Base-by-base conservation (phyloP, 2,797 vertebrate genomes). In the Gila robusta region DNA sequence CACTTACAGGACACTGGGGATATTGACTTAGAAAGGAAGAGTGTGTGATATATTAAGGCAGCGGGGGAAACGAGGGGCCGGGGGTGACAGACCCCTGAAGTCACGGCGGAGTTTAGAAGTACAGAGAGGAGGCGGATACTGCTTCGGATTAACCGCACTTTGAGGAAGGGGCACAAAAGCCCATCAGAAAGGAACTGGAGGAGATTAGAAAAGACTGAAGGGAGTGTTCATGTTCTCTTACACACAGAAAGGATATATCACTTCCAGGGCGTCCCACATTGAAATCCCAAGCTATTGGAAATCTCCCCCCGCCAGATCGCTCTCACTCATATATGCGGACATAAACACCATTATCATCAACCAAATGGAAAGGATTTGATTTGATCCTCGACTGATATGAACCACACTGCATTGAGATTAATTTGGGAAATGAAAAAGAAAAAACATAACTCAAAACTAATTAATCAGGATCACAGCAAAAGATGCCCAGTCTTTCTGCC, bases 111-210 rank as follows among this genome's bases (percentile, higher is more conserved):
- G 85, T 82, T 86, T 71, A 66, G 49, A 82, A 82, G 80, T 71
- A 47, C 37, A 90, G 88, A 83, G 78, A 91, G 88, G 82, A 83
- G 91, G 93, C 92, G 91, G 90, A 91, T 32, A 47, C 89, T 14
- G 88, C 90, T 89, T 86, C 82, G 93, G 93, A 95, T 95, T 94
- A 95, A 89, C 62, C 81, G 88, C 89, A 82, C 77, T 81, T 83
- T 84, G 88, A 88, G 91, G 89, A 91, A 92, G 89, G 91, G 71
- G 86, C 82, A 93, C 91, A 93, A 95, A 94, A 92, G 91, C 91
- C 69, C 47, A 52, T 82, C 85, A 87, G 88, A 86, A 85, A 88
- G 91, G 52, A 82, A 90, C 90, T 92, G 90, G 35, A 89, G 85
- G 91, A 88, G 89, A 89, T 90, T 91, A 87, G 47, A 69, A 62